Evolutionary conservation across 2,797 vertebrate genomes (phyloP).

Genomic region (Platalea minor): DNA sequence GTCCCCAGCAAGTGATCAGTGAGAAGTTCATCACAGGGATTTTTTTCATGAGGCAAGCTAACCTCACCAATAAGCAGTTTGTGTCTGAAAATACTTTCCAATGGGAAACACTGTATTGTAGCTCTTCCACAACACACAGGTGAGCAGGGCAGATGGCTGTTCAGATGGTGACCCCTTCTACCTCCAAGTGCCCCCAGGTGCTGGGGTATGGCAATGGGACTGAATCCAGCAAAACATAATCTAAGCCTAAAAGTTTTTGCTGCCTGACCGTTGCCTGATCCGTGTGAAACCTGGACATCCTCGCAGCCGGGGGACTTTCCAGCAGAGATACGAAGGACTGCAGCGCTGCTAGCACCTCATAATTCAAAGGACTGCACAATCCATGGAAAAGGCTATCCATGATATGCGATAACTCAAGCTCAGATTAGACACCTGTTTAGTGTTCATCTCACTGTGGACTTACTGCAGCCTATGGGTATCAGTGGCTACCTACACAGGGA

Average conservation of each 20-base stretch:
- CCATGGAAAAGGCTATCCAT: not conserved
- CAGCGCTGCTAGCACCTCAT: not conserved
- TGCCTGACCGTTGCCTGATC: not conserved
- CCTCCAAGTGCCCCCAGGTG: not conserved
- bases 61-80: not conserved
- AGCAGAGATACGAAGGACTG: rapidly evolving
- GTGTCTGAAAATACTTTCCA: not conserved
- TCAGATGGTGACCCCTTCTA: not conserved
- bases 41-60: not conserved
- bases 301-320: not conserved
- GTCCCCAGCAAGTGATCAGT: not conserved
- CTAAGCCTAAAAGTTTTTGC: not conserved
- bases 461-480: not conserved
- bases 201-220: not conserved
- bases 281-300: not conserved
- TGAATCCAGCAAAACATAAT: not conserved
- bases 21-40: not conserved
- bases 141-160: not conserved
- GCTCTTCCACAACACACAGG: not conserved
- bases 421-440: not conserved
- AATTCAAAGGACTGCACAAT: not conserved
- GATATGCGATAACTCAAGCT: not conserved
- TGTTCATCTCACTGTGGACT: not conserved
- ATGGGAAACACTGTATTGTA: not conserved
- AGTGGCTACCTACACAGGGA: not conserved